Percentiles rank a stretch among this genome's conserved stretches.
Evolutionary conservation across 2,113 vertebrate genomes (phyloP).

Genomic region (Alethe diademata): DNA sequence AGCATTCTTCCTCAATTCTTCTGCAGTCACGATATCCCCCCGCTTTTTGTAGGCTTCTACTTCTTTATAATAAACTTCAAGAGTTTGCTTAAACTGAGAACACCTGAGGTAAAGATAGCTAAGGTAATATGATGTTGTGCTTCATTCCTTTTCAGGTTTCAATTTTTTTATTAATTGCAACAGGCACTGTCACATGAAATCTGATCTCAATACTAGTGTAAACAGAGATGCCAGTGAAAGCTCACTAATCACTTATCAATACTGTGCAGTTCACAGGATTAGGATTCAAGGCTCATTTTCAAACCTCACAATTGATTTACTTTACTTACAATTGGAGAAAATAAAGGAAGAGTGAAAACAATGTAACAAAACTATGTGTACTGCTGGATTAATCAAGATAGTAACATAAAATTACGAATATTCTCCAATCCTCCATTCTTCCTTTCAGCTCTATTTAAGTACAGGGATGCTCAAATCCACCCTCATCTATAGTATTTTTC

Average conservation of each 20-base stretch:
- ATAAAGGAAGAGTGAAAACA: background rate
- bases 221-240: background rate
- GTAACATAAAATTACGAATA: background rate
- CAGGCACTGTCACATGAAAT: background rate
- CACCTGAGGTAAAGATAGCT: conserved; percentile 70
- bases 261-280: background rate
- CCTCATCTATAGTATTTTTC: background rate
- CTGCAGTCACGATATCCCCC: conserved; percentile 71
- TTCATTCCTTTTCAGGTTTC: background rate
- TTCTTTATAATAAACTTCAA: conserved; percentile 75
- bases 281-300: background rate
- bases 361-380: background rate
- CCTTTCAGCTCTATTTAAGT: background rate
- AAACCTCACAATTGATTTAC: background rate
- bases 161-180: background rate
- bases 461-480: background rate
- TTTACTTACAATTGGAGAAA: background rate
- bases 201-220: background rate
- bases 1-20: conserved; percentile 84
- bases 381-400: background rate
- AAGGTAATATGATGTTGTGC: background rate
- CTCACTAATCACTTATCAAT: background rate
- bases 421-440: background rate
- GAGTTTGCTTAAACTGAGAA: conserved; percentile 70
- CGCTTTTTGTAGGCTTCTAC: conserved; percentile 82